A percentile compares a stretch with the other conserved stretches of the same genome.
Evolutionary conservation across 2,797 vertebrate species (phyloP).

Genomic region (Hypotaenidia okinawae): DNA sequence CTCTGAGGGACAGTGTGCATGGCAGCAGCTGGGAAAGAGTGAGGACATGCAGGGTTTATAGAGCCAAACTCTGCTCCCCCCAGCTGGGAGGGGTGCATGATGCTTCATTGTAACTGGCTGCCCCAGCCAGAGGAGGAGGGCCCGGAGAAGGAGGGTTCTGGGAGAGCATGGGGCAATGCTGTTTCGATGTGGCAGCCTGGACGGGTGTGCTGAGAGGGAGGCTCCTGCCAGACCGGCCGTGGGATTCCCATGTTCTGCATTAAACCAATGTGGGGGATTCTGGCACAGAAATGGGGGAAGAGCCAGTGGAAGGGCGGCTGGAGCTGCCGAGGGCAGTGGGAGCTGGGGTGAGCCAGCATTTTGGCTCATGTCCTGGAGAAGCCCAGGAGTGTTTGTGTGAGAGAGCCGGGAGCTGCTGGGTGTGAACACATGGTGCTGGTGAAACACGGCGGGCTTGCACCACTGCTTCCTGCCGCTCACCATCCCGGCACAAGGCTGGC

Average conservation of each 20-base stretch:
- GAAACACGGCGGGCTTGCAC: neutral
- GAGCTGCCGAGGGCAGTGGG: neutral
- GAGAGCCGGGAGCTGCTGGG: neutral
- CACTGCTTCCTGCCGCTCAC: no score
- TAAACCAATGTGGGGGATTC: neutral
- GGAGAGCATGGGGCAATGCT: accelerated
- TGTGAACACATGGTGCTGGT: no score
- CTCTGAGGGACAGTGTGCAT: no score
- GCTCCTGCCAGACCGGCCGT: neutral
- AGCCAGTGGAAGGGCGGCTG: neutral
- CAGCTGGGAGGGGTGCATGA: no score
- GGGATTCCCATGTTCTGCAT: neutral
- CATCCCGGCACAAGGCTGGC: no score
- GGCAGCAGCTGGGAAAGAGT: neutral
- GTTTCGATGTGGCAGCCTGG: accelerated
- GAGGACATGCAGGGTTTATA: no score
- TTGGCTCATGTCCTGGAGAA: neutral
- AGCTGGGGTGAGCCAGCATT: accelerated
- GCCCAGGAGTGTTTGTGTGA: accelerated
- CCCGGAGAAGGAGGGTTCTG: neutral
- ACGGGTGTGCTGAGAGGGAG: accelerated
- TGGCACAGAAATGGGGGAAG: accelerated
- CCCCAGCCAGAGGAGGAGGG: neutral
- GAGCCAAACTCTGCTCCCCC: neutral
- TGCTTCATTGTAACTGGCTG: neutral